Base-by-base conservation (phyloP, 2,888 invertebrate species). In the Stratiomys singularior region DNA sequence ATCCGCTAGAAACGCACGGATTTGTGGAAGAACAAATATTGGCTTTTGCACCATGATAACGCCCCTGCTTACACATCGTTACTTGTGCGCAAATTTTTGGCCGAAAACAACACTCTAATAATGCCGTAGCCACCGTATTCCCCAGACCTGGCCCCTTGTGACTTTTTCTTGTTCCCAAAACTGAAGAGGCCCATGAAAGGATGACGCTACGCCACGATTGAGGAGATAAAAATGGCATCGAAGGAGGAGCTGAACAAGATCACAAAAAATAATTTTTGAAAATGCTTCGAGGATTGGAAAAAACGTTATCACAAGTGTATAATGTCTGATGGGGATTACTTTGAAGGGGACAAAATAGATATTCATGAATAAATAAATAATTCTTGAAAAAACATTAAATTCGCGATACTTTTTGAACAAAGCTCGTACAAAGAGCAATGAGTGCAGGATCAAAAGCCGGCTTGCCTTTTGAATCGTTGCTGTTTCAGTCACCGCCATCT, bases 131-230 rank as follows among this genome's bases (percentile, higher is more conserved):
- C 72, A 52, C 56, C 56, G 56, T 72, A 52, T 72, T 72, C 56
- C 18, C 52, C 72, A 72, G 72, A 56, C 15, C 47, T 72, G 72
- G 56, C 56, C 56, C n/a, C 72, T 27, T 72, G 72, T 72, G 72
- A 72, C 56, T 72, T 72, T 72, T 72, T 52, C 56, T 72, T 52
- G 56, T 56, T 72, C 56, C 72, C 72, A n/a, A 72, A 72, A 52
- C 47, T 72, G 28, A 72, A 56, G 72, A 52, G 52, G 25, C 47
- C 47, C 69, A 46, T 69, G 69, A 69, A 69, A 47, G 69, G 72
- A 47, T 28, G 72, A 27, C 28, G 72, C 18, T 52, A n/a, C 56
- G 56, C 72, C 5, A 72, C 52, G 52, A 52, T 72, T 52, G 47
- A 56, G 25, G 72, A 72, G 56, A 72, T 72, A 27, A 56, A 56